Base-by-base conservation (phyloP, 2,113 vertebrate species). In the Vulpes ferrilata region DNA sequence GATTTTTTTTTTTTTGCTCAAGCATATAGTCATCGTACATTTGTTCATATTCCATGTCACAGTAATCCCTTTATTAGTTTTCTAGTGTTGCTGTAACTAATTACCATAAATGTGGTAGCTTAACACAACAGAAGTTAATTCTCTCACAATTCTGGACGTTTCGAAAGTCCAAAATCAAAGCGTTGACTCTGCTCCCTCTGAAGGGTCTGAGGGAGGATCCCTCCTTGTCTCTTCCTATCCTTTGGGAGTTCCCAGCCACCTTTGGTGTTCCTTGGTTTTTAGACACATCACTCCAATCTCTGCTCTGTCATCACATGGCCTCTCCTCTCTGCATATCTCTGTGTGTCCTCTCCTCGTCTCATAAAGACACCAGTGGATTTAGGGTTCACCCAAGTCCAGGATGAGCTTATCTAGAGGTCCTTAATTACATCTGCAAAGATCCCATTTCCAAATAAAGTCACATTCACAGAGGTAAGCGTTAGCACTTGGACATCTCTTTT, bases 151-250 rank as follows among this genome's bases (percentile, higher is more conserved):
- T 69, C 69, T 43, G 53, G 59, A 59, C 11, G 7, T 38, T 15
- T 78, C 43, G 6, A 43, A 88, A 9, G 1, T 30, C 27, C 59
- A 48, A 78, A n/a, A 67, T n/a, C 20, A 20, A 82, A 30, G 19
- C 7, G 2, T 10, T 19, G 32, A 10, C n/a, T 55, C 2, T 8
- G 1, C 9, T 57, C 0, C 13, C 12, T 55, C 55, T 7, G 19
- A 17, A 57, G n/a, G 8, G 13, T 83, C 55, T 0, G 15, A 43
- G 17, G 48, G 23, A 65, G 89, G 69, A 20, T 25, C 35, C 5
- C 25, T 69, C 16, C 73, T 10, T 32, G 15, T 16, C 8, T 55
- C n/a, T 82, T 67, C 30, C 79, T 25, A 3, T 57, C 51, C 60
- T 15, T 51, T 19, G n/a, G 35, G 5, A 5, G n/a, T 57, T 69